Base-by-base conservation (phyloP, 2,888 invertebrate species). In the Drosophila greeni region DNA sequence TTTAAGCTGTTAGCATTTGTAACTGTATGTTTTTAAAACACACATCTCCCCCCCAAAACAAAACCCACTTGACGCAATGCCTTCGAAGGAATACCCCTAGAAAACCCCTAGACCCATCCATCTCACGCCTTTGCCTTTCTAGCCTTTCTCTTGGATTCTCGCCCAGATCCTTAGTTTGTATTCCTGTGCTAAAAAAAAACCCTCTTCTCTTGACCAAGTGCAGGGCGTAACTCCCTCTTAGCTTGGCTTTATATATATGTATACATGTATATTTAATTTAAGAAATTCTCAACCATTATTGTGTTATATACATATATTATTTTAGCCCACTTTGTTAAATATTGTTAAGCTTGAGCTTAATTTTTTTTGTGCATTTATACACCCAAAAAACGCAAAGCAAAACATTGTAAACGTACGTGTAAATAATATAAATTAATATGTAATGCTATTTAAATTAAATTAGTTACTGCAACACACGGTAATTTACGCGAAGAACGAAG, bases 311-410 rank as follows among this genome's bases (percentile, higher is more conserved):
- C 45, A 18, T 29, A 9, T 71, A 8, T 71, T 71, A 8, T 71
- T 70, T 73, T 74, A 80, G 74, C 57, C 40, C 58, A 73, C 70
- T 70, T 79, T 79, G 84, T 79, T 79, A 75, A 70, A 83, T 78
- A 83, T 73, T 78, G 72, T 73, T 83, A 78, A 76, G 75, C 81
- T 72, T 67, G 48, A 56, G 54, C 54, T 34, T 37, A 34, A 14
- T 24, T 37, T 36, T 45, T 31, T 51, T 57, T 24, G n/a, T 26
- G 55, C 55, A 53, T 52, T 52, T 52, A 57, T 23, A 39, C 18
- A 47, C 6, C 31, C 16, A n/a, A 42, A 31, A 42, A 42, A 26
- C 43, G 18, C 43, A 23, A 58, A 58, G 58, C 56, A 29, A 52
- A 48, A 23, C 23, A 39, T 39, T 31, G 18, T 29, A 18, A 56